Base-by-base conservation (phyloP, 2,888 invertebrate genomes). In the Mesorhabditis spiculigera region DNA sequence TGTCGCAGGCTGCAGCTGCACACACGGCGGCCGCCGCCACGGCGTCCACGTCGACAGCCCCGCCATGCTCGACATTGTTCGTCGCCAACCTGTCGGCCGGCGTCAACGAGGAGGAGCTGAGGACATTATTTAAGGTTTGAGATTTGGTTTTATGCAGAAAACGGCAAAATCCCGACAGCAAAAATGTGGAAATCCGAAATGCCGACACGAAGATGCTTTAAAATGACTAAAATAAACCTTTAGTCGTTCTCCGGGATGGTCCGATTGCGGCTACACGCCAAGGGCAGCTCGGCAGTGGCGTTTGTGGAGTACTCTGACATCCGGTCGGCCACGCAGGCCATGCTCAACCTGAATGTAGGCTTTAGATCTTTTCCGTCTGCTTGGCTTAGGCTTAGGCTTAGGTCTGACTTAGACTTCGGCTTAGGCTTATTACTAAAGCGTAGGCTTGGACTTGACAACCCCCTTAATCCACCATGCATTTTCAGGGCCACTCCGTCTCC, bases 21-120 rank as follows among this genome's bases (percentile, higher is more conserved):
- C 58, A 50, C 28, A 63, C 68, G 16, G 64, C 75, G 66, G 64
- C 76, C 66, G 44, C 72, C 65, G 93, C 95, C 95, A 90, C 93
- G 95, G 92, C 95, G 94, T 92, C 95, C 87, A 90, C 90, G 73
- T 68, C 78, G 69, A 89, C 81, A 58, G 77, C 78, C 89, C 78
- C 82, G 61, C 79, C 79, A 41, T 86, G 86, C 71, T 83, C 83
- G 85, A 97, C 97, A 81, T 91, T 97, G 81, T 97, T 97, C 90
- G 95, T 97, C 87, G 96, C 96, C 86, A 97, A 97, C 89, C 91
- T 97, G 86, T 95, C 96, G 82, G 94, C 94, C 89, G 94, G 93
- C 88, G 95, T 95, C 86, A 94, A 94, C 81, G 97, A 97, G 89
- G 95, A 96, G 87, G 96, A 97, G 89, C 91, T 97, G 83, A 95